Evolutionary conservation across 2,797 vertebrate species (phyloP).

Genomic region (Alexandromys oeconomus): DNA sequence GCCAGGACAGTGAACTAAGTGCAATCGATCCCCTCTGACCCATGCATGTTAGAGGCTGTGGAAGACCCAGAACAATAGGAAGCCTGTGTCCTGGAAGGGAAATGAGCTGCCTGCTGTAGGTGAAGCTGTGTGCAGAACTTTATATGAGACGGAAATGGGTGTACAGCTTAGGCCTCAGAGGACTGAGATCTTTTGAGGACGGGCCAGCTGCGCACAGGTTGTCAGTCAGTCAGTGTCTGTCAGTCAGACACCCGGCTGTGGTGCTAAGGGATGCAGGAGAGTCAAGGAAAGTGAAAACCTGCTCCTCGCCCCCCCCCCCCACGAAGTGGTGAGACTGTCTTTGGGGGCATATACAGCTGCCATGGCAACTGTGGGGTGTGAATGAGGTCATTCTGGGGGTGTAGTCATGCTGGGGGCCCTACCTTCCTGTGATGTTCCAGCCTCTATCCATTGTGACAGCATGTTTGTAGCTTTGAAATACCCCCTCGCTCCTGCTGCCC

Average conservation of each 20-base stretch:
- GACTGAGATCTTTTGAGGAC: background rate
- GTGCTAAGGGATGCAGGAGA: background rate
- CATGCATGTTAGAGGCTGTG: background rate
- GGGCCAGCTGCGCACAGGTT: background rate
- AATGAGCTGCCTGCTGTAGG: background rate
- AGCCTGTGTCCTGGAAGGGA: background rate
- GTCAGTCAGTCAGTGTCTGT: background rate
- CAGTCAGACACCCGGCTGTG: background rate
- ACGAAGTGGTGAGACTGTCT: background rate
- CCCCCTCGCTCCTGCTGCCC: background rate
- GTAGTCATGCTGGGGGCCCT: background rate
- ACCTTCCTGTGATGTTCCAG: background rate
- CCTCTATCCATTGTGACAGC: slow-evolving; percentile 5
- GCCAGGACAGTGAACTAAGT: background rate
- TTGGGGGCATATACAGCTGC: background rate
- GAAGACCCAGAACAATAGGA: background rate
- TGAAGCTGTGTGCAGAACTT: background rate
- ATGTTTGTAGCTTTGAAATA: slow-evolving; percentile 48
- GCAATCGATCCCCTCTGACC: background rate
- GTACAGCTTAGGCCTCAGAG: fast-evolving
- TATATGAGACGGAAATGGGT: background rate
- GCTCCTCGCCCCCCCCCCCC: fast-evolving
- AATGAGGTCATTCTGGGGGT: background rate
- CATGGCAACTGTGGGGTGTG: background rate
- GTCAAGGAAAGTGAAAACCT: slow-evolving; percentile 6